Conservation (phyloP, 2,888 invertebrate species). For the Drosophila macrospina region DNA sequence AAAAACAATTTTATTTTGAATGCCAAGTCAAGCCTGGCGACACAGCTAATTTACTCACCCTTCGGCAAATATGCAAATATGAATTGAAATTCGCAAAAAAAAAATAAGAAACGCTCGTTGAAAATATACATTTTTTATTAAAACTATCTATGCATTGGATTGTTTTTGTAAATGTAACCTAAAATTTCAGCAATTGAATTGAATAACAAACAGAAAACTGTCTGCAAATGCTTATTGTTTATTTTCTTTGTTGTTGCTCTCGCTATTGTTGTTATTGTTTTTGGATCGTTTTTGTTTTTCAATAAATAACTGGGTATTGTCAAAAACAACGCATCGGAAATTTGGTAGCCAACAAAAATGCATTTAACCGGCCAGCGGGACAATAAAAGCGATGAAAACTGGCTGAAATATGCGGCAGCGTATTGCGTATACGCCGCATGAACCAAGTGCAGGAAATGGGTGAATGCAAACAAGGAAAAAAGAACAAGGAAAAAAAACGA, state of each 20-base stretch:
- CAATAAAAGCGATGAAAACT: conserved; percentile 39
- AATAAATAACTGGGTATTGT: conserved; percentile 62
- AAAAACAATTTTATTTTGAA: neutral
- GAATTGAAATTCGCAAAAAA: conserved; percentile 12
- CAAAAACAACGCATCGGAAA: conserved; percentile 65
- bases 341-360: conserved; percentile 67
- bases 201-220: conserved; percentile 35
- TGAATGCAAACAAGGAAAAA: conserved; percentile 16
- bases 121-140: conserved; percentile 25
- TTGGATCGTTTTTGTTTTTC: conserved; percentile 40
- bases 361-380: conserved; percentile 58
- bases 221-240: conserved; percentile 30
- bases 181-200: conserved; percentile 38
- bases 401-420: conserved; percentile 17
- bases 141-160: conserved; percentile 13
- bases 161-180: conserved; percentile 25
- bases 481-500: no score
- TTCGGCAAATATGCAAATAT: conserved; percentile 15
- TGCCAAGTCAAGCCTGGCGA: neutral
- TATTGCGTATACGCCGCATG: conserved; percentile 52
- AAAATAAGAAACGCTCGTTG: neutral
- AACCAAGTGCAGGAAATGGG: conserved; percentile 41
- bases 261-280: neutral
- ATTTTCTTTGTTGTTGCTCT: conserved; percentile 8
- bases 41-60: conserved; percentile 3